Percentiles rank a stretch among this genome's conserved stretches.
Evolutionary conservation across 2,888 invertebrate genomes (phyloP).

Genomic region (Cyrtodaria siliqua): DNA sequence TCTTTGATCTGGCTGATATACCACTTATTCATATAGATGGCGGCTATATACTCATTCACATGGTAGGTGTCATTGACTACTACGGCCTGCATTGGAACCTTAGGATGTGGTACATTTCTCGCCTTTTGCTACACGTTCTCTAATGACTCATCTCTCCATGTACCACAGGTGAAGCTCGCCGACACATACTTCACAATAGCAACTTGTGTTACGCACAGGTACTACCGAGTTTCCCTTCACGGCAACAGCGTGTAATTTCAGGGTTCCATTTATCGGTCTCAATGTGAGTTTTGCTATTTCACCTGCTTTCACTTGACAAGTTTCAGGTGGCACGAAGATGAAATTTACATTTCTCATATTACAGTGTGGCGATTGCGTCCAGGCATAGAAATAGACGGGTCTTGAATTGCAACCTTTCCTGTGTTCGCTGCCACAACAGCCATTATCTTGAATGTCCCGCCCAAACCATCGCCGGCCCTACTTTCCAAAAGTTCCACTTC

Average conservation of each 20-base stretch:
- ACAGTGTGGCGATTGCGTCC: too few species aligned
- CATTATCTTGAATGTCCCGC: slow-evolving; percentile 14
- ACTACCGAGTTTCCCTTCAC: background rate
- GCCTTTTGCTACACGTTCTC: background rate
- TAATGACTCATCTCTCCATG: background rate
- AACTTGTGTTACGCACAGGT: background rate
- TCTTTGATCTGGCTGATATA: slow-evolving; percentile 12
- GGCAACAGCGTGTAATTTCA: slow-evolving; percentile 20
- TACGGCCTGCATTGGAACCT: too few species aligned
- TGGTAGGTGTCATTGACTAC: too few species aligned
- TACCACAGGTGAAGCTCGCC: background rate
- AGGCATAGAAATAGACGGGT: too few species aligned
- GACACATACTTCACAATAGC: slow-evolving; percentile 13
- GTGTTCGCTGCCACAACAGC: background rate
- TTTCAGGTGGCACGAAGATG: too few species aligned
- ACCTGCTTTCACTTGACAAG: too few species aligned
- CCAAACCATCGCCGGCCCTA: slow-evolving; percentile 39
- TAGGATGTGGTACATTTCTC: too few species aligned
- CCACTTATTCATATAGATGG: slow-evolving; percentile 2
- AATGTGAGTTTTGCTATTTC: too few species aligned
- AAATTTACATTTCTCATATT: too few species aligned
- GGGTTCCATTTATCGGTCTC: slow-evolving; percentile 6
- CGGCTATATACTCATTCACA: slow-evolving; percentile 11
- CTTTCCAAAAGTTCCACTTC: too few species aligned
- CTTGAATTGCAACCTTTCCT: background rate